These are phyloP conservation scores for Pseudomyrmex pallidus DNA, from an alignment of 1,140 invertebrate genomes.

Conservation along the genomic window DNA sequence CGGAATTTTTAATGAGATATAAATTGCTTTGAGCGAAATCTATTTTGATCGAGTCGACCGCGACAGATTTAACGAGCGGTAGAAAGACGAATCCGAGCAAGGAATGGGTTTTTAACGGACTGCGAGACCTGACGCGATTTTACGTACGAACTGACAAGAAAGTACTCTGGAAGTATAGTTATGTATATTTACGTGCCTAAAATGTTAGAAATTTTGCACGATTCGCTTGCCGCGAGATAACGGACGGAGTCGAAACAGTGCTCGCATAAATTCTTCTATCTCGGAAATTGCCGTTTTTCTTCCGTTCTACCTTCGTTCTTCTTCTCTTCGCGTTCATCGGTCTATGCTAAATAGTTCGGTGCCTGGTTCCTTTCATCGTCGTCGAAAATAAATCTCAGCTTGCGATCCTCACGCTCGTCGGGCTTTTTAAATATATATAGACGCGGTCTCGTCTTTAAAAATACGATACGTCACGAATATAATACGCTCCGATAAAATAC, in stretches of 20 bases:
- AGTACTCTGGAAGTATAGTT: conserved; percentile 4
- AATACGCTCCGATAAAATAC: too few relatives aligned
- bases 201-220: conserved; percentile 50
- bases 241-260: conserved; percentile 19
- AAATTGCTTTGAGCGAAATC: conserved; percentile 13
- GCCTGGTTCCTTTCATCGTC: conserved; percentile 55
- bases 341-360: conserved; percentile 70
- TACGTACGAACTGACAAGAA: neutral
- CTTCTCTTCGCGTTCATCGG: conserved; percentile 59
- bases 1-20: conserved; percentile 29
- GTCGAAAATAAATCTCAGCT: conserved; percentile 66
- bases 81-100: neutral
- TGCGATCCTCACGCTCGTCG: neutral
- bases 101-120: conserved; percentile 27
- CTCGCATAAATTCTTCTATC: conserved; percentile 70
- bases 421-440: too few relatives aligned
- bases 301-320: conserved; percentile 63
- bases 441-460: neutral
- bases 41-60: neutral
- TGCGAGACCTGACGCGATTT: conserved; percentile 25
- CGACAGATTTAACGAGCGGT: conserved; percentile 11
- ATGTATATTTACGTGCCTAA: conserved; percentile 49
- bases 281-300: conserved; percentile 71
- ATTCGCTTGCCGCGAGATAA: conserved; percentile 45
- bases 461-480: neutral